phyloP scores from a whole-genome alignment of 2,888 invertebrate genomes.

The Ernsta delagoae region DNA sequence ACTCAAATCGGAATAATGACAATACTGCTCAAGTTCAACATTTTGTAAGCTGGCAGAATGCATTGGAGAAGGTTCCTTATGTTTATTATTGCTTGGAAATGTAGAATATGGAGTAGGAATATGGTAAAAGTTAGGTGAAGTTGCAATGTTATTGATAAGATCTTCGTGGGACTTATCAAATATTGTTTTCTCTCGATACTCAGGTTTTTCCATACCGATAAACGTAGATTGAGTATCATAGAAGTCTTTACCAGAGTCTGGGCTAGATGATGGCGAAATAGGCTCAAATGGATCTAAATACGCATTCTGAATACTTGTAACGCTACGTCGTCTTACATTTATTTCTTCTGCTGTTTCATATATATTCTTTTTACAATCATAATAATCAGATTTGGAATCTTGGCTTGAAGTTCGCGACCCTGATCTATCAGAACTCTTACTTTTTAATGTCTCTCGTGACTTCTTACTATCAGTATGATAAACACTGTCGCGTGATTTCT shows the following conservation, averaged over 20 bases:
- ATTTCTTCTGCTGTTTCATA: slow-evolving; percentile 72
- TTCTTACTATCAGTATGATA: slow-evolving; percentile 88
- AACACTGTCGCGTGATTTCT: slow-evolving; percentile 86
- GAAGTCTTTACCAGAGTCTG: slow-evolving; percentile 87
- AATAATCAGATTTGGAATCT: slow-evolving; percentile 90
- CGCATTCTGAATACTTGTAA: slow-evolving; percentile 67
- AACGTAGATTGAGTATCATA: slow-evolving; percentile 83
- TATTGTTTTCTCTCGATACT: slow-evolving; percentile 80
- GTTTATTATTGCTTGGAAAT: slow-evolving; percentile 85
- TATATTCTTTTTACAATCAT: slow-evolving; percentile 85
- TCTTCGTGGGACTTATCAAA: slow-evolving; percentile 86
- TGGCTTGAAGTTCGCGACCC: slow-evolving; percentile 88
- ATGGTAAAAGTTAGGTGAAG: slow-evolving; percentile 80
- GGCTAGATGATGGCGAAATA: slow-evolving; percentile 87
- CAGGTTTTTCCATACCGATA: slow-evolving; percentile 73
- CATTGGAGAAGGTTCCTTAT: slow-evolving; percentile 85
- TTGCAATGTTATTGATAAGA: slow-evolving; percentile 65
- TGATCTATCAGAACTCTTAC: slow-evolving; percentile 86
- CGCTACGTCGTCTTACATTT: slow-evolving; percentile 62
- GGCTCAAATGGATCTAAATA: slow-evolving; percentile 76
- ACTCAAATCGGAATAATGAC: slow-evolving; percentile 66
- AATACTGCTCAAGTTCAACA: slow-evolving; percentile 87
- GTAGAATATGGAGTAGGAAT: slow-evolving; percentile 86
- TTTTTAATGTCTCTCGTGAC: slow-evolving; percentile 86
- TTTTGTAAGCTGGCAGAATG: slow-evolving; percentile 89